Evolutionary conservation across 1,140 invertebrate genomes (phyloP).

Genomic region (Scylla paramamosain): DNA sequence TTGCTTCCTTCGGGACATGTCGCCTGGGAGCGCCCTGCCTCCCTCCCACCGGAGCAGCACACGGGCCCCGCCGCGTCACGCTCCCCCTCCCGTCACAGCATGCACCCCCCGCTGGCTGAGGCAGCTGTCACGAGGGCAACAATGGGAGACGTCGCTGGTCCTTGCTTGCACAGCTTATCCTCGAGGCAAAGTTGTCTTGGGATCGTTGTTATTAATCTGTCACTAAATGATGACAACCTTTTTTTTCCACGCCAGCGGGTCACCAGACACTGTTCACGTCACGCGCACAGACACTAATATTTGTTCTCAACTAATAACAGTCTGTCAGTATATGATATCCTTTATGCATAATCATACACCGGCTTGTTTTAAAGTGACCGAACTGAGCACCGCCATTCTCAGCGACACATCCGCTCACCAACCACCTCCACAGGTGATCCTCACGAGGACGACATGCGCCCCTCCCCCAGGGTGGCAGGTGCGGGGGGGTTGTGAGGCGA

Average conservation of each 20-base stretch:
- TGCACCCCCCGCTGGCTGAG: not conserved
- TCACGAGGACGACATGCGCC: not conserved
- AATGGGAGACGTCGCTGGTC: not conserved
- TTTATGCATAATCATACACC: not conserved
- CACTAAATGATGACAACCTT: not conserved
- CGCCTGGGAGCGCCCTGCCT: not conserved
- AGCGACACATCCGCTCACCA: not conserved
- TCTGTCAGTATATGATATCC: slow-evolving; percentile 22
- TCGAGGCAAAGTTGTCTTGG: not conserved
- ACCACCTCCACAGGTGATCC: not conserved
- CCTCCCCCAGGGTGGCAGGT: slow-evolving; percentile 32
- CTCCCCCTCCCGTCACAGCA: not conserved
- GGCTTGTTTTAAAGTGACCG: slow-evolving; percentile 16
- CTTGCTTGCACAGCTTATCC: not conserved
- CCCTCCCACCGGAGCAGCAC: not conserved
- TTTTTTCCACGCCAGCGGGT: not conserved
- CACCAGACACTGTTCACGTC: not conserved
- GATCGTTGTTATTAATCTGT: not conserved
- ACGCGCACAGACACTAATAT: not conserved
- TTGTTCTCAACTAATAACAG: not conserved
- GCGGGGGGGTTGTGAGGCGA: slow-evolving; percentile 49
- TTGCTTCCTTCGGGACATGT: slow-evolving; percentile 72
- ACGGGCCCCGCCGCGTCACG: not conserved
- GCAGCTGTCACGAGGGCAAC: not conserved
- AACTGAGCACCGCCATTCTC: slow-evolving; percentile 25